phyloP scores from a whole-genome alignment of 2,888 invertebrate genomes.

The Schrankia costaestrigalis region DNA sequence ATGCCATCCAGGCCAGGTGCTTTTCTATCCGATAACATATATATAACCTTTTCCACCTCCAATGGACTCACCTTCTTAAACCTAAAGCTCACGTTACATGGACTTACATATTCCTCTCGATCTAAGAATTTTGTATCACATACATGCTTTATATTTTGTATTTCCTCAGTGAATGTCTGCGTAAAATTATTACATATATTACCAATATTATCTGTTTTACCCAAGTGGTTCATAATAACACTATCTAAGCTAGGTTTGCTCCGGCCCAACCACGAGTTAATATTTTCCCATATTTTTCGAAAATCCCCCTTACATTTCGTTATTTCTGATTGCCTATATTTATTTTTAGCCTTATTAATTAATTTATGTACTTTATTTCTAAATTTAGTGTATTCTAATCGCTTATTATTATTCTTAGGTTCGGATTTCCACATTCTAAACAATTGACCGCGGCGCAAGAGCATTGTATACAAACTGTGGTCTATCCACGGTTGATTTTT shows the following conservation, averaged over 20 bases:
- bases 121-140: background rate
- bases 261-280: background rate
- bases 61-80: background rate
- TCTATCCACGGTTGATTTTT: background rate
- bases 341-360: conserved; percentile 1
- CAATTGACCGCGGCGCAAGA: background rate
- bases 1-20: background rate
- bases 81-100: background rate
- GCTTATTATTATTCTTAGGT: conserved; percentile 1
- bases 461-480: background rate
- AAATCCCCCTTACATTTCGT: background rate
- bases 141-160: background rate
- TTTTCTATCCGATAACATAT: background rate
- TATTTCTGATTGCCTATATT: background rate
- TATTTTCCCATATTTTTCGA: background rate
- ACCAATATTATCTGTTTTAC: background rate
- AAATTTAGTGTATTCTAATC: conserved; percentile 4
- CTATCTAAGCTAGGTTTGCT: background rate
- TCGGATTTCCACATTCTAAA: background rate
- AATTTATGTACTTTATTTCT: conserved; percentile 1
- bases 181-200: too few species aligned
- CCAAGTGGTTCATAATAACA: background rate
- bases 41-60: background rate
- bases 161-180: background rate
- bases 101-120: background rate